Evolutionary conservation across 2,113 vertebrate species (phyloP).

Genomic region (Acinonyx jubatus): DNA sequence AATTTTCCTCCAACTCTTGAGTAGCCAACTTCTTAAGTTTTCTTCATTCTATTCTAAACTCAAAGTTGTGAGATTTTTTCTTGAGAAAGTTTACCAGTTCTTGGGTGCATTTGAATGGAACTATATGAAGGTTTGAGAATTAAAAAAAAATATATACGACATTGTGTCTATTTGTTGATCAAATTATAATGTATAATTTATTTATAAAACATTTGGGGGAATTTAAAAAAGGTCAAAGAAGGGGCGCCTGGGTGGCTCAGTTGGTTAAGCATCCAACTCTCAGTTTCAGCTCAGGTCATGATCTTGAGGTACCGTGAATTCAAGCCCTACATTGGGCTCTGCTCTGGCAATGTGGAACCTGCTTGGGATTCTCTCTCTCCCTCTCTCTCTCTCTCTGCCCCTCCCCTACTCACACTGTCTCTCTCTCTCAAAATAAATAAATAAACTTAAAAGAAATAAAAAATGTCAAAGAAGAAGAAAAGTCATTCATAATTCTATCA

Average conservation of each 20-base stretch:
- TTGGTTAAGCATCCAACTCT: too few species aligned
- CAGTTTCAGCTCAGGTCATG: too few species aligned
- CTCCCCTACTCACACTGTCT: too few species aligned
- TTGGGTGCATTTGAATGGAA: not conserved
- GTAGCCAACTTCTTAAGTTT: not conserved
- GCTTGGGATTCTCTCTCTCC: too few species aligned
- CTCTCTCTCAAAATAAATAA: too few species aligned
- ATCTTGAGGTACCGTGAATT: too few species aligned
- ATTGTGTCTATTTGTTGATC: not conserved
- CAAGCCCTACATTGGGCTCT: too few species aligned
- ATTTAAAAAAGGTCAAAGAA: constrained; percentile 1
- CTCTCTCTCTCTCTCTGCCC: too few species aligned
- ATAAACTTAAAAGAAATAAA: not conserved
- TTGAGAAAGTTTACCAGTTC: not conserved
- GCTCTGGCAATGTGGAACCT: too few species aligned
- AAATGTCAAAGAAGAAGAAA: not conserved
- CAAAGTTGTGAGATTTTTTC: not conserved
- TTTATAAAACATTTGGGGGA: not conserved
- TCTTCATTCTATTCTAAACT: not conserved
- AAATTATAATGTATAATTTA: constrained; percentile 30
- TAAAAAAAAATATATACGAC: not conserved
- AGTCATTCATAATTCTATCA: not conserved
- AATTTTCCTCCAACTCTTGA: not conserved
- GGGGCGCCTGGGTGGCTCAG: too few species aligned
- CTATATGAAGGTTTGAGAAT: not conserved